Evolutionary conservation across 2,888 invertebrate genomes (phyloP), one percentile per base, ranked within the genome.

Genomic region (Phlogophora meticulosa): DNA sequence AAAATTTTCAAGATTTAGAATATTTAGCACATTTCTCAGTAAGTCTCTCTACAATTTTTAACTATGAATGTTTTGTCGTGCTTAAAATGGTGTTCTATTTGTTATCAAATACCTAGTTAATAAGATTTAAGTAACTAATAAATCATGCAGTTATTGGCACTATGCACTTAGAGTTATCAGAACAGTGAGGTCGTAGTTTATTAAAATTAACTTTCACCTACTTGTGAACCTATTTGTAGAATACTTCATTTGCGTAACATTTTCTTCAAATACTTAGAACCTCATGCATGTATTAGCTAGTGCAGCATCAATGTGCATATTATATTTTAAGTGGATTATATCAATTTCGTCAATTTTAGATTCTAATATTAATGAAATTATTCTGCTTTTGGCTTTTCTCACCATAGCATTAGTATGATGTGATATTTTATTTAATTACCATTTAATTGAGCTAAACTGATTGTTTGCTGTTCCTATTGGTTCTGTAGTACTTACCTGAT

Each of bases 1-100:
- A 92, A 90, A 86, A 87, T 83, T 64, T 91, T 92, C 87, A 91
- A 95, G 85, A 87, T 94, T 95, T 94, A 95, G 94, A 94, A 93
- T 95, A 95, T 94, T 94, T 95, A 96, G 96, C 95, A 96, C 95
- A 94, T 96, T 96, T 95, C 95, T 95, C 94, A 95, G 90, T 95
- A 94, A 94, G 95, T 95, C 95, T 95, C 95, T 95, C 95, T 96
- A 95, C 95, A 95, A 95, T 93, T 95, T 95, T 96, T 94, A 95
- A 94, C 95, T 96, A 95, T 96, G 91, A 94, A 96, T 96, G 95
- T 96, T 96, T 96, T 95, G 94, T 96, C 96, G 95, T 96, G 96
- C 95, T 96, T 96, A 95, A 95, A 94, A 94, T 94, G 96, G 96
- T 96, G 96, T 96, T 95, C 96, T 95, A 95, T 95, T 96, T 95